Evolutionary conservation across 53 echinoderm and acorn worm species (phyloP), one percentile per base, ranked within the genome.

Genomic region (Holothuria leucospilota): DNA sequence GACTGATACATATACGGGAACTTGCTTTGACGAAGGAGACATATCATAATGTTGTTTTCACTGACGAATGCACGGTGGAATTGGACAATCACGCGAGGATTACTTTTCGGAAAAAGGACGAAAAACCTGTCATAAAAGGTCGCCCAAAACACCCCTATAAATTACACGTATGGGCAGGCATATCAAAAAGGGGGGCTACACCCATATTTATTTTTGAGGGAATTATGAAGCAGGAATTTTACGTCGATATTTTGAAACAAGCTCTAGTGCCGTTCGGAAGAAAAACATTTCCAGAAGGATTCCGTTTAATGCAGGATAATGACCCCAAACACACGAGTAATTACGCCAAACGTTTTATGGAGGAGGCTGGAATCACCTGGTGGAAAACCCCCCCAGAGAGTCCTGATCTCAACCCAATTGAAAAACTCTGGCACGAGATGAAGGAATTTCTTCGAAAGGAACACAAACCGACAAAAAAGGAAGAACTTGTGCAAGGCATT

Each of bases 391-490:
- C 92, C 1, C 70, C 91, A 13, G 84, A 88, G 29, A 80, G 71
- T 27, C 92, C 92, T 0, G 92, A 92, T 58, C 51, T 92, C 13
- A 92, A 89, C 40, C 86, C 92, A 1, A 92, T 89, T 16, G 86
- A 92, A 67, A 86, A 90, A 40, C 62, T 92, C 18, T 86, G 92
- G 92, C 28, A 62, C 25, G 81, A 89, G 51, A 20, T 89, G 59
- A 89, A 92, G 53, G 56, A 87, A 51, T 34, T 34, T 34, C 34
- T 3, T 2, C 3, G 34, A 3, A 34, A 34, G 34, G 34, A 34
- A 34, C 34, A 28, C 56, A 65, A 84, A 52, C 95, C 92, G 21
- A 71, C 59, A 7, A 88, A 46, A 8, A 68, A 82, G 58, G 90
- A 85, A 12, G 86, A 92, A 51, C 81, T 95, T 2, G 72, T 86